A percentile compares a stretch with the other conserved stretches of the same genome.
phyloP scores from a whole-genome alignment of 23 tunicate species.

The Phallusia fumigata region DNA sequence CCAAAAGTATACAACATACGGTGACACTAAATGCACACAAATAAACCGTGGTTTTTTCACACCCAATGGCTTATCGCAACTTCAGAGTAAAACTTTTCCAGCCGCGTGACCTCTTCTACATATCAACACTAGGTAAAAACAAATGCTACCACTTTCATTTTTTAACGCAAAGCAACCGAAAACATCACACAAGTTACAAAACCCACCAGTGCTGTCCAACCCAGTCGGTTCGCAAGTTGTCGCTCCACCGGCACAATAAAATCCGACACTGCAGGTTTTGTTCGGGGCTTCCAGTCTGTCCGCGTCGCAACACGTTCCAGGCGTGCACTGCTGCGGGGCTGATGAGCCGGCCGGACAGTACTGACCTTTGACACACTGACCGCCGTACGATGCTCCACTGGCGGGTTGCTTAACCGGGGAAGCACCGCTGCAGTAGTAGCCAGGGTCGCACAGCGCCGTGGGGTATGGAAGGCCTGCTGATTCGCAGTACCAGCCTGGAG shows the following conservation, averaged over 20 bases:
- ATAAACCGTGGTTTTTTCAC: no score
- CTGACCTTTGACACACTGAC: conserved; percentile 63
- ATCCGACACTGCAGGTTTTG: conserved; percentile 68
- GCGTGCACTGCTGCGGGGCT: conserved; percentile 51
- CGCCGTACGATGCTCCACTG: conserved; percentile 42
- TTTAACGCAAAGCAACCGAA: no score
- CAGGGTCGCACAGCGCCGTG: conserved; percentile 56
- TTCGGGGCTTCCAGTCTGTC: conserved; percentile 33
- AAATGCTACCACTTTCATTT: no score
- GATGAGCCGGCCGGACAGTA: conserved; percentile 79
- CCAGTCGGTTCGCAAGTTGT: conserved; percentile 50
- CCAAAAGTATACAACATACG: no score
- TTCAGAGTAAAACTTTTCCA: no score
- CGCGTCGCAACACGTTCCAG: conserved; percentile 59
- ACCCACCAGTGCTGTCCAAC: conserved; percentile 59
- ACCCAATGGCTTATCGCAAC: no score
- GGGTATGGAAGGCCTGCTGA: conserved; percentile 23
- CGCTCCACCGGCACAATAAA: conserved; percentile 66
- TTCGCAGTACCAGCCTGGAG: conserved; percentile 64
- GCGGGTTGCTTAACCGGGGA: conserved; percentile 42
- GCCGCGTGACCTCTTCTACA: no score
- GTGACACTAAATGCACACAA: no score
- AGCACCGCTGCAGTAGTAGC: conserved; percentile 69
- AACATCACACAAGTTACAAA: neutral
- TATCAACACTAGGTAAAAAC: no score